Evolutionary conservation across 2,888 invertebrate species (phyloP), one percentile per base, ranked within the genome.

Genomic region (Urechis unicinctus): DNA sequence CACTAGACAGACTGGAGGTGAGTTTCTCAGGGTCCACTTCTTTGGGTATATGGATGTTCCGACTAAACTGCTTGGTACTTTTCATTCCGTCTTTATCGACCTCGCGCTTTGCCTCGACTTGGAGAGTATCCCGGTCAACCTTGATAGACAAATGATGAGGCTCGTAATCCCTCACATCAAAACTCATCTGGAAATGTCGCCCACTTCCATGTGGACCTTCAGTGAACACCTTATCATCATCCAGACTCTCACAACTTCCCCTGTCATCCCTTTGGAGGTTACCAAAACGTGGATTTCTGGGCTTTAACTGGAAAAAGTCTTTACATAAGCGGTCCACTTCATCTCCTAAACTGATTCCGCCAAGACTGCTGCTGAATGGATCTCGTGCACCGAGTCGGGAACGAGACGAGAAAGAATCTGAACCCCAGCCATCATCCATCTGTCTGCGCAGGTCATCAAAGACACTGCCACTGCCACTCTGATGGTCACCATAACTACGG

Each of bases 151-250:
- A 47, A 13, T 61, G 59, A 31, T 51, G 25, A 1, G 59, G 59
- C 29, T 53, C 52, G 50, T 61, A 62, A 3, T 61, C 60, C 25
- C 56, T 56, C 17, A 62, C 62, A 30, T 62, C 54, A 51, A 62
- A 62, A 31, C 59, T 61, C 57, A 61, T 59, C 41, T 59, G 50
- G 46, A 62, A 62, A 41, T 47, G 31, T 22, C 62, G 42, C 31
- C 58, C 48, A 53, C 56, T 61, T 36, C 44, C 53, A 26, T 57
- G 36, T 0, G 61, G 55, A 43, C 60, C 57, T 25, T 59, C 59
- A n/a, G 57, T 28, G 47, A 57, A 54, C 26, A 61, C 48, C 21
- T 48, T 52, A n/a, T 52, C 47, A 2, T 61, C 53, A 31, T 61
- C 61, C 24, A 61, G 50, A 24, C 52, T 50, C n/a, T 61, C 59